Evolutionary conservation across 2,113 vertebrate species (phyloP).

Genomic region (Pseudorasbora parva): DNA sequence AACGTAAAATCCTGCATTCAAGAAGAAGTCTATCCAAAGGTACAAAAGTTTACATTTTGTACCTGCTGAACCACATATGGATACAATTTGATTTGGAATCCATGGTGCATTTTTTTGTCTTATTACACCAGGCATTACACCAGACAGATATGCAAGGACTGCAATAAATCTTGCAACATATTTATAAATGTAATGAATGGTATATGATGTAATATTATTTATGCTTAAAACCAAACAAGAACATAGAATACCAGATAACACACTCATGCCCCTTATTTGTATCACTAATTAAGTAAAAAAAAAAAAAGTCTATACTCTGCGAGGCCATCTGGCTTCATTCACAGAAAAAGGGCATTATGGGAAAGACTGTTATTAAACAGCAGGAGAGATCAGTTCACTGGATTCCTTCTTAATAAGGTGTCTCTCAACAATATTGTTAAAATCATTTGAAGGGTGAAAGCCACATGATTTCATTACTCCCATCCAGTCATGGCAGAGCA

Average conservation of each 20-base stretch:
- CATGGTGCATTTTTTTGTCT: no score
- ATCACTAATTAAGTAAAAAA: slow-evolving; percentile 14
- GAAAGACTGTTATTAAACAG: not conserved
- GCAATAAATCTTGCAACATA: no score
- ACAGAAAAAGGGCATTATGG: not conserved
- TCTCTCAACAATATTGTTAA: slow-evolving; percentile 32
- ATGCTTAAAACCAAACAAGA: not conserved
- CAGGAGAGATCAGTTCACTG: slow-evolving; percentile 17
- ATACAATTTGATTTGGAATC: no score
- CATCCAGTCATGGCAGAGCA: slow-evolving; percentile 19
- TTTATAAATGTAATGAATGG: no score
- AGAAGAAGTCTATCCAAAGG: no score
- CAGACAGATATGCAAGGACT: no score
- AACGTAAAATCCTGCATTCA: no score
- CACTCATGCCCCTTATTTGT: not conserved
- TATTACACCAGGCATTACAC: no score
- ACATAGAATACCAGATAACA: not conserved
- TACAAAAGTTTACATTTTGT: no score
- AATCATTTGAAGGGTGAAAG: slow-evolving; percentile 38
- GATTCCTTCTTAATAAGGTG: slow-evolving; percentile 33
- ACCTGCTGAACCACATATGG: no score
- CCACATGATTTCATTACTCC: slow-evolving; percentile 45
- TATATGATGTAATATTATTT: no score
- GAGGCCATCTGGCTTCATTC: slow-evolving; percentile 11
- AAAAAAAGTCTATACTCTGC: slow-evolving; percentile 25